Evolutionary conservation across 1,140 invertebrate genomes (phyloP), one percentile per base, ranked within the genome.

Genomic region (Condylostylus longicornis): DNA sequence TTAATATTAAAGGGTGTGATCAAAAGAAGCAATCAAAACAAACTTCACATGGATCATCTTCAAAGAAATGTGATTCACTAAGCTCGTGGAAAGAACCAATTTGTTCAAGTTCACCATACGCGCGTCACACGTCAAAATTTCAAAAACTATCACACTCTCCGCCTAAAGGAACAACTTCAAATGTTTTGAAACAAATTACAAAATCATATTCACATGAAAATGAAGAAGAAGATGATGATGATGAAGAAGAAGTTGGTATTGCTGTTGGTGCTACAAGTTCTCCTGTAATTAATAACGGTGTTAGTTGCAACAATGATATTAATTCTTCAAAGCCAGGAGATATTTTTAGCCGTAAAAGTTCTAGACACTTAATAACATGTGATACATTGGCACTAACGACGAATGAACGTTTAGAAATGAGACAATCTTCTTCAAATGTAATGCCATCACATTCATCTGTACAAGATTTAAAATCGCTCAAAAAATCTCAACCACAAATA

Each of bases 401-500:
- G 7, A 38, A 32, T 15, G 46, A 48, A 28, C 38, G 42, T n/a
- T 33, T 46, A 13, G 40, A 43, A 13, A 42, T 40, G 34, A 35
- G 38, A 10, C 28, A 37, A 15, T 18, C 30, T 13, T n/a, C n/a
- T n/a, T n/a, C n/a, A n/a, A n/a, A n/a, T n/a, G n/a, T n/a, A n/a
- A 17, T 45, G 7, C 44, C 44, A 10, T 37, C 42, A 5, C 46
- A 45, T 32, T 25, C 45, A 2, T 45, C 44, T 2, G 48, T 48
- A 21, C 48, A 53, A 9, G 55, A 53, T 39, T 27, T 41, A 19
- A 46, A 41, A 13, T 41, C 47, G 6, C 38, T 53, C 13, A 50
- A 62, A 40, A 61, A 63, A 33, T 61, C 53, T 21, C 65, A 68
- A 38, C n/a, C n/a, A n/a, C 62, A 68, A 36, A 67, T 70, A 29